Evolutionary conservation across 2,113 vertebrate genomes (phyloP).

Genomic region (Fregetta grallaria): DNA sequence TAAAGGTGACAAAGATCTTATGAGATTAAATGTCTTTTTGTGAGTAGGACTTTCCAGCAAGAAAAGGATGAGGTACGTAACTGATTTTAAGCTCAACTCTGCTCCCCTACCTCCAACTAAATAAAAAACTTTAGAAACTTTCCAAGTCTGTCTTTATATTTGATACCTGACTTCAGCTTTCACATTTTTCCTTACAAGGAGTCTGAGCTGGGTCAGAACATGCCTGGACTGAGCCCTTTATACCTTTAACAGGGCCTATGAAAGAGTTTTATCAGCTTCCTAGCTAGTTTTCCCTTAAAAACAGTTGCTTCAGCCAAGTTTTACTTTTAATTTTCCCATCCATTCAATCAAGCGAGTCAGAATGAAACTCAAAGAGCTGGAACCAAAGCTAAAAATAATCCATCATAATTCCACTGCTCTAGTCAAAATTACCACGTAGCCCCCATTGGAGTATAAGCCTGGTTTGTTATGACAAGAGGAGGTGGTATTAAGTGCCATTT

Average conservation of each 20-base stretch:
- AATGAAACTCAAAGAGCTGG: background rate
- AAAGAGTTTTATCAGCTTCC: background rate
- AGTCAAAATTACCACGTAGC: background rate
- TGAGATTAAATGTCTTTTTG: background rate
- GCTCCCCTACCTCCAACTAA: background rate
- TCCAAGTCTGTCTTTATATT: background rate
- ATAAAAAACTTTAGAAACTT: background rate
- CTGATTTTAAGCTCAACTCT: background rate
- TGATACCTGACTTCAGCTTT: background rate
- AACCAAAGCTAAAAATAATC: constrained; percentile 36
- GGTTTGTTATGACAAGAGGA: background rate
- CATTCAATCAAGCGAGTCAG: background rate
- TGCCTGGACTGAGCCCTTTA: background rate
- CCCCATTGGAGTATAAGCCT: background rate
- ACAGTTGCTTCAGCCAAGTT: background rate
- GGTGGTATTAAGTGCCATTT: background rate
- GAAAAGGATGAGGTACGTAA: background rate
- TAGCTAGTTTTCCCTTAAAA: background rate
- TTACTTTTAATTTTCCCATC: background rate
- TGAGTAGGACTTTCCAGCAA: background rate
- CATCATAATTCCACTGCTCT: constrained; percentile 1
- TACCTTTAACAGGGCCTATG: background rate
- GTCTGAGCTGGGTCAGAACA: background rate
- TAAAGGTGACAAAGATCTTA: background rate
- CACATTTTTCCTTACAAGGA: background rate